A percentile compares a stretch with the other conserved stretches of the same genome.
phyloP scores from a whole-genome alignment of 2,888 invertebrate species.

The Allacma fusca region DNA sequence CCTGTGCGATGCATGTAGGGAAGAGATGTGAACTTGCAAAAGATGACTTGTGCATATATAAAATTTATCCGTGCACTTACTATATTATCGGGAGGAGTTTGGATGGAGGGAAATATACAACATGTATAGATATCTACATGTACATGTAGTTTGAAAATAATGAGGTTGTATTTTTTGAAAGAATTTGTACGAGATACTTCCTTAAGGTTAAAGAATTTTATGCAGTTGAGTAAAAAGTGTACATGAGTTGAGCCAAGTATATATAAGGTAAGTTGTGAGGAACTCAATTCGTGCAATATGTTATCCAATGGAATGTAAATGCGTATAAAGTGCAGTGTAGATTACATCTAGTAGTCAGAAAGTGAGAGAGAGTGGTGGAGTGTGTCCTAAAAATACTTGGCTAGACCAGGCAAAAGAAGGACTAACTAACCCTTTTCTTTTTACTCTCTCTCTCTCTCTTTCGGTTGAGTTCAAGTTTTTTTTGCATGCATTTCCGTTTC shows the following conservation, averaged over 20 bases:
- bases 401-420: conserved; percentile 39
- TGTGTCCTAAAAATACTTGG: conserved; percentile 50
- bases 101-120: background rate
- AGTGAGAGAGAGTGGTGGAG: conserved; percentile 35
- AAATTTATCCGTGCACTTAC: too few species aligned
- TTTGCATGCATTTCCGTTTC: conserved; percentile 51
- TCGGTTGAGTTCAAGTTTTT: conserved; percentile 45
- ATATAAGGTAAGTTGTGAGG: background rate
- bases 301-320: conserved; percentile 25
- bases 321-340: conserved; percentile 38
- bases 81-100: background rate
- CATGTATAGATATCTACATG: too few species aligned
- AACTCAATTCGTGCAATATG: background rate
- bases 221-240: conserved; percentile 12
- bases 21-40: too few species aligned
- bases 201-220: conserved; percentile 9
- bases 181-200: background rate
- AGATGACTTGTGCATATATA: too few species aligned
- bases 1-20: too few species aligned
- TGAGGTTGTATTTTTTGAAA: conserved; percentile 1
- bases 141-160: background rate
- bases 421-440: conserved; percentile 46
- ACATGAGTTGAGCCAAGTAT: background rate
- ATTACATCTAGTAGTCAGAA: conserved; percentile 32
- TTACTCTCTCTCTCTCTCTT: conserved; percentile 39